phyloP scores from a whole-genome alignment of 1,140 invertebrate genomes.

The Chrysoperla carnea region DNA sequence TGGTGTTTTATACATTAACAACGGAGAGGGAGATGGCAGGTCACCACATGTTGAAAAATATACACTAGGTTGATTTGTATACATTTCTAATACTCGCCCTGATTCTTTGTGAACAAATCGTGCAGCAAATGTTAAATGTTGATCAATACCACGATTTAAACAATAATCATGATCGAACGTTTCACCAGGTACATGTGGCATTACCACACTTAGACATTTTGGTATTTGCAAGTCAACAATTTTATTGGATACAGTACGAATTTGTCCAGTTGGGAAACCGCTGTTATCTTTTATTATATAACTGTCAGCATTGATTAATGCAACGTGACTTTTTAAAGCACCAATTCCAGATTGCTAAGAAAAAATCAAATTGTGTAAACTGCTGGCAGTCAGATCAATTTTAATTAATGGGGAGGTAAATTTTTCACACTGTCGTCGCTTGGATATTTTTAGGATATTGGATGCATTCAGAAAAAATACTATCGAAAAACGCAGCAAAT shows the following conservation, averaged over 20 bases:
- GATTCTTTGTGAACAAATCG: conserved; percentile 25
- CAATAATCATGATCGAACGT: conserved; percentile 66
- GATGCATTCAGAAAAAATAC: too few relatives aligned
- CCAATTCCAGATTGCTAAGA: conserved; percentile 8
- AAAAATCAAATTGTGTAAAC: too few relatives aligned
- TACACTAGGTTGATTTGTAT: conserved; percentile 46
- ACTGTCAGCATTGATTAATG: conserved; percentile 55
- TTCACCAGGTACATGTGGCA: conserved; percentile 21
- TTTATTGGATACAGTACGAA: conserved; percentile 12
- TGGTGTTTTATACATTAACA: too few relatives aligned
- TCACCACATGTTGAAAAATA: conserved; percentile 43
- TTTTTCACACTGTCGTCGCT: too few relatives aligned
- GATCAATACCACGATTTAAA: conserved; percentile 14
- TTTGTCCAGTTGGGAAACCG: conserved; percentile 47
- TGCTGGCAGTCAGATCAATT: too few relatives aligned
- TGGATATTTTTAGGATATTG: too few relatives aligned
- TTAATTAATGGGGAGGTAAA: too few relatives aligned
- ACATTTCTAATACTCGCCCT: conserved; percentile 37
- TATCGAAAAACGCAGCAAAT: too few relatives aligned
- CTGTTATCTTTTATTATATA: conserved; percentile 55
- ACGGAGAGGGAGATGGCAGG: conserved; percentile 16
- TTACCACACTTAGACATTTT: conserved; percentile 27
- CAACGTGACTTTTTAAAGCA: conserved; percentile 52
- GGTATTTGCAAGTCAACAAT: conserved; percentile 43
- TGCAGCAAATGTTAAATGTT: conserved; percentile 19